These are phyloP conservation scores for Catocala nupta DNA, from an alignment of 2,888 invertebrate species.

Conservation along the genomic window DNA sequence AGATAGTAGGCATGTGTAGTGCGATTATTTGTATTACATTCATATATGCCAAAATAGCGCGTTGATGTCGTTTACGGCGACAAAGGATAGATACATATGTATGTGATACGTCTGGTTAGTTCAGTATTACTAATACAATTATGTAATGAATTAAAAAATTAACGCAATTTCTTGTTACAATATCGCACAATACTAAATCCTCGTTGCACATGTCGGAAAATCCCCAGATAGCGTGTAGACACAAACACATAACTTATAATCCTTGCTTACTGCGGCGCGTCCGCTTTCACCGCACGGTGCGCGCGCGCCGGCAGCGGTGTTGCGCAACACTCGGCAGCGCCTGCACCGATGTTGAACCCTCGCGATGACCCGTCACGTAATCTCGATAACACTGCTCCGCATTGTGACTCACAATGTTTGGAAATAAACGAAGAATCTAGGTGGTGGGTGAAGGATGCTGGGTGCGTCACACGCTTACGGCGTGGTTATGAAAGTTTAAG, in stretches of 20 bases:
- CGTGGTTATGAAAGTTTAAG: constrained; percentile 15
- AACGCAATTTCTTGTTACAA: constrained; percentile 5
- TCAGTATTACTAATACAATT: no score
- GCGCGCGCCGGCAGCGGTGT: constrained; percentile 26
- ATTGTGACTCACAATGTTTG: constrained; percentile 36
- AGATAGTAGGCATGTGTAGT: no score
- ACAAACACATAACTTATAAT: constrained; percentile 20
- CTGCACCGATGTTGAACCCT: constrained; percentile 23
- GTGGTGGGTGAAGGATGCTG: constrained; percentile 9
- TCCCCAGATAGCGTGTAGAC: constrained; percentile 8
- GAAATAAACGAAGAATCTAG: constrained; percentile 22
- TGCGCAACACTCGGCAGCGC: constrained; percentile 33
- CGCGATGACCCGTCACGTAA: constrained; percentile 37
- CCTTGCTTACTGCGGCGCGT: constrained; percentile 47
- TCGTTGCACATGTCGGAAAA: constrained; percentile 10
- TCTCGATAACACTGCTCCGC: constrained; percentile 20
- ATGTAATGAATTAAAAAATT: no score
- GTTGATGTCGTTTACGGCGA: no score
- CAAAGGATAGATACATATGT: no score
- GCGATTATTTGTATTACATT: no score
- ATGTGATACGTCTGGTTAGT: no score
- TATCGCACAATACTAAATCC: not conserved
- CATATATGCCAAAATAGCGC: no score
- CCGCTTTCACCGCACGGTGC: constrained; percentile 52
- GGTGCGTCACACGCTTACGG: constrained; percentile 13